Conservation (phyloP, 2,888 invertebrate genomes). For the Zygothrica quintamaculata region DNA sequence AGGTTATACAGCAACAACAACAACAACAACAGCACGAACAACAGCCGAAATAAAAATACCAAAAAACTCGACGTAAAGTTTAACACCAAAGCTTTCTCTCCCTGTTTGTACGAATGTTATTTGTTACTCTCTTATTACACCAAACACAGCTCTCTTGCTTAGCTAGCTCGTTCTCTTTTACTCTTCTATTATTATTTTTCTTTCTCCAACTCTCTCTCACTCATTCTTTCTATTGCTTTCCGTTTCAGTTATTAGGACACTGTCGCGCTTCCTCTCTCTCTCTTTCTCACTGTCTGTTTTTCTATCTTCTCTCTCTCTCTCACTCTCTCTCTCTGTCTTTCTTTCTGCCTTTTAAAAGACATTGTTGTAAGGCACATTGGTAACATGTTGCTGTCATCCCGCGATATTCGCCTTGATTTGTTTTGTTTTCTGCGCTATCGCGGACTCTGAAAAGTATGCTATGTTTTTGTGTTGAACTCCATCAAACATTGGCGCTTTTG, state of each 20-base stretch:
- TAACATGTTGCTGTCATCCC: constrained; percentile 63
- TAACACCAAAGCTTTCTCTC: constrained; percentile 44
- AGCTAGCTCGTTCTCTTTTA: too few species aligned
- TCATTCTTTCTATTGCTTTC: too few species aligned
- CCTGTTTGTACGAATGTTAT: background rate
- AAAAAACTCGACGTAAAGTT: constrained; percentile 46
- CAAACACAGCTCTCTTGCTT: background rate
- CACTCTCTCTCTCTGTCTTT: background rate
- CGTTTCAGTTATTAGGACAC: too few species aligned
- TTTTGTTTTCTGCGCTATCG: constrained; percentile 61
- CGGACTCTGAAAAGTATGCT: constrained; percentile 55
- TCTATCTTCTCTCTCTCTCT: background rate
- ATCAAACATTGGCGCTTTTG: constrained; percentile 45
- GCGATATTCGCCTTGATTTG: constrained; percentile 52
- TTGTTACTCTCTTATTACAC: background rate
- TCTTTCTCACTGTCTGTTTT: constrained; percentile 2
- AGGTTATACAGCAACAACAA: constrained; percentile 61
- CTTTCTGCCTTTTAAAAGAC: too few species aligned
- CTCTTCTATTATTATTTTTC: too few species aligned
- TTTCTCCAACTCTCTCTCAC: too few species aligned
- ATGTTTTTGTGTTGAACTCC: constrained; percentile 44
- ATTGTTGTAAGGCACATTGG: constrained; percentile 31
- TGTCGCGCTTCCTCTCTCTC: constrained; percentile 12
- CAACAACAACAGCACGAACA: constrained; percentile 2
- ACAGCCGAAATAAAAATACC: background rate